phyloP scores from a whole-genome alignment of 2,888 invertebrate species.

The Heliconius erato region DNA sequence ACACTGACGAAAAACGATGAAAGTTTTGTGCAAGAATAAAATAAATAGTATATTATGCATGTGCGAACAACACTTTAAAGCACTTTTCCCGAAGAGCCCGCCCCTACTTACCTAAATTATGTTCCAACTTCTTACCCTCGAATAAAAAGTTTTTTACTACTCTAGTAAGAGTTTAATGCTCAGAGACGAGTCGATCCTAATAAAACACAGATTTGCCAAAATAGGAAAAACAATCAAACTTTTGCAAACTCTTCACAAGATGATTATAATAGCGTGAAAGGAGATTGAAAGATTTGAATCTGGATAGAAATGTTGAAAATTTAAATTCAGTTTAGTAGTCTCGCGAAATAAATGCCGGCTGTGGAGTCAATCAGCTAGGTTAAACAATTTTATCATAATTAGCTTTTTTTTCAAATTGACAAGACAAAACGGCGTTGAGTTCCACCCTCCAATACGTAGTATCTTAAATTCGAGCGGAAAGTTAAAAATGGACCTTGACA shows the following conservation, averaged over 20 bases:
- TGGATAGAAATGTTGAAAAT: not conserved
- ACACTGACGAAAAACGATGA: not conserved
- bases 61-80: slow-evolving; percentile 47
- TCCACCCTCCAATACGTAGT: too few relatives aligned
- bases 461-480: too few relatives aligned
- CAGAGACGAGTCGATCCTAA: slow-evolving; percentile 54
- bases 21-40: not conserved
- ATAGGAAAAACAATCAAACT: slow-evolving; percentile 50
- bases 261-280: slow-evolving; percentile 13
- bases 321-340: not conserved
- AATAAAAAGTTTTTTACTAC: slow-evolving; percentile 76
- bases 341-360: not conserved
- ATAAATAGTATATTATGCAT: slow-evolving; percentile 1
- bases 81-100: slow-evolving; percentile 58
- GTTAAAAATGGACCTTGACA: too few relatives aligned
- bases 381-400: too few relatives aligned
- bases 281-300: slow-evolving; percentile 9
- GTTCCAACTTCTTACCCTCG: slow-evolving; percentile 66
- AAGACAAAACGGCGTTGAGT: too few relatives aligned
- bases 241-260: slow-evolving; percentile 29
- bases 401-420: too few relatives aligned
- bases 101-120: slow-evolving; percentile 67
- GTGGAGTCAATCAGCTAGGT: too few relatives aligned
- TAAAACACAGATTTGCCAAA: slow-evolving; percentile 55
- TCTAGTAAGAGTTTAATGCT: slow-evolving; percentile 72